Evolutionary conservation across 2,888 invertebrate genomes (phyloP), one percentile per base, ranked within the genome.

Genomic region (Callyntrura sp.): DNA sequence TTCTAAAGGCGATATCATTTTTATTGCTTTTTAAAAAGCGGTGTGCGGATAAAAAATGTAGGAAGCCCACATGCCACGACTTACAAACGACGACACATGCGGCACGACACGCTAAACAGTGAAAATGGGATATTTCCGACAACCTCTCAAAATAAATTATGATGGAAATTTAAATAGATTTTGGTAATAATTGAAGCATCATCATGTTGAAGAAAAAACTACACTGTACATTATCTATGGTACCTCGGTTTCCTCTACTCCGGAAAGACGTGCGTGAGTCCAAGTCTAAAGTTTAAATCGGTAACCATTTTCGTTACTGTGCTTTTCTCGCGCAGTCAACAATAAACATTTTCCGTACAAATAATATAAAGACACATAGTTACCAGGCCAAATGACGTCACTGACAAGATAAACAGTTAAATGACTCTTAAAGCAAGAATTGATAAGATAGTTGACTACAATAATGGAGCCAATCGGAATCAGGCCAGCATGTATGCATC

Each of bases 81-180:
- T n/a, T n/a, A n/a, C n/a, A n/a, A n/a, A n/a, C n/a, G n/a, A n/a
- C 14, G 14, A 45, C 45, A 14, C n/a, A 65, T 48, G 11, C 14
- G 28, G 55, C 57, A 57, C 23, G n/a, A 79, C 17, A 48, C 14
- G 45, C 11, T 82, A 20, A 62, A 73, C 14, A 23, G 60, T 60
- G 70, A 70, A 70, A 70, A 84, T 55, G 55, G 68, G 70, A 57
- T 55, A 55, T 84, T 83, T 84, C 84, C 84, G 84, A 35, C 70
- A 84, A 48, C 11, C 68, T 84, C 55, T 62, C 70, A 25, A 55
- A 84, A 35, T 35, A 14, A 20, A 43, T 51, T 84, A 25, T 57
- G 70, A 73, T 84, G 20, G 14, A 70, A 84, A 70, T 73, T 84
- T 84, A 84, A 84, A 84, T 55, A 70, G 17, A 25, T 83, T 83